Evolutionary conservation across 2,113 vertebrate genomes (phyloP).

Genomic region (Malurus alboscapulatus): DNA sequence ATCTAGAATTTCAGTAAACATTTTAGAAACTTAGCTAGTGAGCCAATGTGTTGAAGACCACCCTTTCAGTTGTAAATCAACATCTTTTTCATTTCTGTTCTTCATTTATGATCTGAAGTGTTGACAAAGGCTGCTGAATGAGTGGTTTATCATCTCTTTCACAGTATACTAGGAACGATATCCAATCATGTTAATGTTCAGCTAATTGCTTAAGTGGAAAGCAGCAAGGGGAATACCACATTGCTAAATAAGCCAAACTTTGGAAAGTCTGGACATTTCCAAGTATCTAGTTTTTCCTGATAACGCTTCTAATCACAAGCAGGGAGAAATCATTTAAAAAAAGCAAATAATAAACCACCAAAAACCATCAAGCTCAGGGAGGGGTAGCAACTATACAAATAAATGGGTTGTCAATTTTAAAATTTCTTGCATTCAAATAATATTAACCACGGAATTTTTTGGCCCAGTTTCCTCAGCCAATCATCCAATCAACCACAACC

Average conservation of each 20-base stretch:
- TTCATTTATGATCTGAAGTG: neutral
- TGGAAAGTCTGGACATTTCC: constrained; percentile 7
- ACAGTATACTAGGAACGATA: neutral
- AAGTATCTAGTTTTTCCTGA: neutral
- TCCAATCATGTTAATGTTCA: neutral
- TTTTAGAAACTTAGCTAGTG: neutral
- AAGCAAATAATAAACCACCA: neutral
- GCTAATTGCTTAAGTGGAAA: neutral
- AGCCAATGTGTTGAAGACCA: neutral
- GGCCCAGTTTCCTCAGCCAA: neutral
- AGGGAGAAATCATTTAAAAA: neutral
- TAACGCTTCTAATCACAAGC: neutral
- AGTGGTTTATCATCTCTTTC: neutral
- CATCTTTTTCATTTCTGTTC: neutral
- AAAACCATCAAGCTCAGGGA: neutral
- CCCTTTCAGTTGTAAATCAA: neutral
- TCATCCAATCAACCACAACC: neutral
- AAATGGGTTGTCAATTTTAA: neutral
- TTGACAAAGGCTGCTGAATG: neutral
- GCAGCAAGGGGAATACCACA: constrained; percentile 10
- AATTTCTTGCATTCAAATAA: neutral
- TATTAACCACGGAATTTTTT: neutral
- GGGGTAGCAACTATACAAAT: neutral
- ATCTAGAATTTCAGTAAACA: neutral
- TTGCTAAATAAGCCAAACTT: neutral